Evolutionary conservation across 2,113 vertebrate genomes (phyloP), one percentile per base, ranked within the genome.

Genomic region (Hystrix brachyura): DNA sequence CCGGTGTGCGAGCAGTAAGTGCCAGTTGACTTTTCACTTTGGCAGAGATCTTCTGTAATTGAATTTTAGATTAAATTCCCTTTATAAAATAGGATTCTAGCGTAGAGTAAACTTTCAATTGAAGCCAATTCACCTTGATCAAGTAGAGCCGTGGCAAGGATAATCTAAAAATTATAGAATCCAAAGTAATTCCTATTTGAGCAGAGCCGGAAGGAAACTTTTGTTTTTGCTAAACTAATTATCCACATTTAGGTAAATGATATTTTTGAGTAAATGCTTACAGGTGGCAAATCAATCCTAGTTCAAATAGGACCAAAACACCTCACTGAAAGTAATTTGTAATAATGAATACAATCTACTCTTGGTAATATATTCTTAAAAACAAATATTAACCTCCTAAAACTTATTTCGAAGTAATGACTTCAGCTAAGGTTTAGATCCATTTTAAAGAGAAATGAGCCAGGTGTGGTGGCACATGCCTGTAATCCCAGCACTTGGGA

Each of bases 61-160:
- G 97, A 97, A 97, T 97, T 97, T 97, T 96, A 97, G 95, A 97
- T 98, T 96, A 97, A 98, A 97, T 97, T 92, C 87, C 59, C n/a
- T 53, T 72, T 92, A 55, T 67, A 67, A 81, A 95, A 92, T 90
- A 90, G 71, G 71, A 92, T 92, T 95, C 90, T 90, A 92, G 85
- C 0, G 3, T n/a, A 95, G 62, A 94, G 96, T 98, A 98, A 98
- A 97, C 90, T 97, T 98, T 88, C 94, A 67, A 18, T 72, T 94
- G 87, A 96, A 97, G 92, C 90, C 87, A 94, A 95, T 95, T 95
- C 94, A 86, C 92, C 71, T 92, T 88, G 95, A 97, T 95, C 91
- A 91, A 95, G 96, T 79, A 92, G 78, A 95, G 69, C 76, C 51
- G 79, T 12, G 55, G 89, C 83, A 81, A 96, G 53, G 60, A 83